Base-by-base conservation (phyloP, 2,113 vertebrate species). In the Eulemur rufifrons region DNA sequence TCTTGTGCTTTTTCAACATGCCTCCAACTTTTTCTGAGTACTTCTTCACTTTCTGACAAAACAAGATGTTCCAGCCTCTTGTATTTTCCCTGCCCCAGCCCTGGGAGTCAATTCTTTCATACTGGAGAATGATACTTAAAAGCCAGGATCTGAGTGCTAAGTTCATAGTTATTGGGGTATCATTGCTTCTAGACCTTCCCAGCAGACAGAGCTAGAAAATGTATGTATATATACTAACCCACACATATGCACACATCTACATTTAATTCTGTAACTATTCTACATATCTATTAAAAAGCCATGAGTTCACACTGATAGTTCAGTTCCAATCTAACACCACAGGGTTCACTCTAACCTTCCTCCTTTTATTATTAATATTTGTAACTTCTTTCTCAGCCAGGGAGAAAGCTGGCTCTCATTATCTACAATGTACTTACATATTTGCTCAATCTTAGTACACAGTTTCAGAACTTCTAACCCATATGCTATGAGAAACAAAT, bases 361-460 rank as follows among this genome's bases (percentile, higher is more conserved):
- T 82, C 27, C 54, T 18, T 82, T 76, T 80, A 56, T 83, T 17
- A 80, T 56, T 56, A 56, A 21, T 56, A 63, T 27, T 13, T 77
- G n/a, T 77, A 94, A 90, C 81, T 81, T 94, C 45, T 59, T 66
- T 89, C 86, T 88, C 52, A 69, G 69, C 32, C 4, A 56, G 45
- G 45, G 42, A 91, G 82, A 89, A 80, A 74, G n/a, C 39, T 45
- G 80, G 66, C 80, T 86, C 29, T 86, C 47, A 21, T 74, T 21
- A 52, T 42, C 42, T 84, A 81, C 39, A 56, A 45, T n/a, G 39
- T 56, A 54, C 73, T 74, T 64, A 29, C 3, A 12, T 64, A 68
- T 77, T 78, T 94, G 63, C 63, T 56, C n/a, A 80, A 34, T 73
- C 37, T 87, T 21, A 10, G 42, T 20, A 73, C 18, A 59, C 1